Conservation (phyloP, 2,888 invertebrate genomes). For the Drosophila tanythrix region DNA sequence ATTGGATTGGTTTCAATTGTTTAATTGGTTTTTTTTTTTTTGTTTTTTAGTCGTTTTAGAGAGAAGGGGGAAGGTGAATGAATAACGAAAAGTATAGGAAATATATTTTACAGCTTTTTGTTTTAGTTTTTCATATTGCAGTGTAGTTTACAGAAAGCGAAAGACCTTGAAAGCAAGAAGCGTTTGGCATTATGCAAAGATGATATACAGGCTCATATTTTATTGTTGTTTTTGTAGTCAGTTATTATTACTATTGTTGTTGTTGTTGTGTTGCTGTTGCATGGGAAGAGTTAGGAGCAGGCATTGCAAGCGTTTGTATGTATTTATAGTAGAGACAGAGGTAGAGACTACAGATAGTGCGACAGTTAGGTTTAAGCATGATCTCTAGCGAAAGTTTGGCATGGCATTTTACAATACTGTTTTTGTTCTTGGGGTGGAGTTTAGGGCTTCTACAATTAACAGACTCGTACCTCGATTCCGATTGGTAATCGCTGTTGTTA, state of each 20-base stretch:
- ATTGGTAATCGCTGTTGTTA: constrained; percentile 53
- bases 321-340: constrained; percentile 22
- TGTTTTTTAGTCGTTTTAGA: constrained; percentile 45
- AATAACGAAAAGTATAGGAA: constrained; percentile 77
- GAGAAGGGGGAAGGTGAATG: constrained; percentile 72
- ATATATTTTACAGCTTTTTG: constrained; percentile 75
- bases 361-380: constrained; percentile 71
- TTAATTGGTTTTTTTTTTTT: constrained; percentile 35
- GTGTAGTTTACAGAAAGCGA: constrained; percentile 52
- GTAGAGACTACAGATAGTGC: constrained; percentile 68
- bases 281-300: constrained; percentile 43
- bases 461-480: constrained; percentile 80
- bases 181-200: constrained; percentile 40
- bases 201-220: constrained; percentile 27
- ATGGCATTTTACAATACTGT: constrained; percentile 55
- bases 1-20: constrained; percentile 56
- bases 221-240: constrained; percentile 27
- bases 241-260: constrained; percentile 3
- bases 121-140: constrained; percentile 36
- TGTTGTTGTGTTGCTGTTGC: constrained; percentile 50
- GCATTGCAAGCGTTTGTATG: constrained; percentile 52
- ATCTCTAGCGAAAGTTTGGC: constrained; percentile 71
- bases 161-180: constrained; percentile 58
- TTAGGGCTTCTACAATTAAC: constrained; percentile 1
- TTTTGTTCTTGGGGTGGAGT: constrained; percentile 12